Base-by-base conservation (phyloP, 2,888 invertebrate species). In the Scelioninae gen. 1 region DNA sequence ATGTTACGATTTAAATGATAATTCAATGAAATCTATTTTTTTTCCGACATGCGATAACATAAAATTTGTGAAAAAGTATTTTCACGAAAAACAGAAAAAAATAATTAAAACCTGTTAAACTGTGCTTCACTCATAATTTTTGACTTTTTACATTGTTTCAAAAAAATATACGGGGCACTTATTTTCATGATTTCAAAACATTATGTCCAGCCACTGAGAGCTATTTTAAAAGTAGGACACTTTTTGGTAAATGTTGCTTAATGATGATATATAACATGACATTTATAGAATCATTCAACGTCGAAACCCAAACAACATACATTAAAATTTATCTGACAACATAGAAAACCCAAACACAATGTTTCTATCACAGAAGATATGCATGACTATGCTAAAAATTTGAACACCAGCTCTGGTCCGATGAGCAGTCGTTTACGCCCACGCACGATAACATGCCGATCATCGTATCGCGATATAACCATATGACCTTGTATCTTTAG, bases 401-500 rank as follows among this genome's bases (percentile, higher is more conserved):
- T n/a, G n/a, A n/a, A n/a, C n/a, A n/a, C n/a, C n/a, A n/a, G n/a
- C n/a, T n/a, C n/a, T n/a, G n/a, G n/a, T n/a, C n/a, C n/a, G n/a
- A n/a, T n/a, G 34, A 40, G 16, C 65, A 51, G 66, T 78, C 71
- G 82, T 78, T 63, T 77, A 86, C 87, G 84, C 86, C 86, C 86
- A 87, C 86, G 85, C 85, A 56, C 56, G 86, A 86, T 86, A 84
- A 78, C 74, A 58, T 53, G 58, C 68, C 51, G 10, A 51, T 78
- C 43, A 5, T 47, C 63, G 49, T 31, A 53, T 68, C 53, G 66
- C 66, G 16, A 55, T 58, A 43, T 56, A 65, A 49, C 58, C 43
- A 11, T 31, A 13, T 53, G 79, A 65, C 71, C 79, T 79, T 72
- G 79, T 65, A 43, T 56, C 34, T 16, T 32, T 55, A 43, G 45